Percentiles rank a stretch among this genome's conserved stretches.
phyloP scores from a whole-genome alignment of 2,797 vertebrate species.

The Cetoscarus ocellatus region DNA sequence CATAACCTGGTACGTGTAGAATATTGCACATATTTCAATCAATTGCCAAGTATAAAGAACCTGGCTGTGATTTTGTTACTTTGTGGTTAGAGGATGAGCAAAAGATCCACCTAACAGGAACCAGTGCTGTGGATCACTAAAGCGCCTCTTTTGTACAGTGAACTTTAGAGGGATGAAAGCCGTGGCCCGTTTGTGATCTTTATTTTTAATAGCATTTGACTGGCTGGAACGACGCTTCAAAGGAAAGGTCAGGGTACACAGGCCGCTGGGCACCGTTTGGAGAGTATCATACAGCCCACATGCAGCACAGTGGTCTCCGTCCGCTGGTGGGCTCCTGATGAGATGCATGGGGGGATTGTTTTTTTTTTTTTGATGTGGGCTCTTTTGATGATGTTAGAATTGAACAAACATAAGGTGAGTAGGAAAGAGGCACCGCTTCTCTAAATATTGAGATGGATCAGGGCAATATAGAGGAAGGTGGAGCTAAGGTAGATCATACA shows the following conservation, averaged over 20 bases:
- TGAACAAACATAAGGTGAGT: constrained; percentile 41
- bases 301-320: constrained; percentile 48
- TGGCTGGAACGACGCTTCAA: constrained; percentile 76
- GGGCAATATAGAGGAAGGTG: neutral
- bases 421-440: constrained; percentile 15
- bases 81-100: constrained; percentile 27
- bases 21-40: neutral
- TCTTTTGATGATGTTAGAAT: constrained; percentile 71
- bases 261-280: constrained; percentile 55
- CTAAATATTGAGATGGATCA: constrained; percentile 2
- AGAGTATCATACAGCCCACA: constrained; percentile 65
- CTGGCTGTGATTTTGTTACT: constrained; percentile 8
- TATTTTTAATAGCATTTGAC: constrained; percentile 84
- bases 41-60: neutral
- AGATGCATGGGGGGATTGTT: constrained; percentile 49
- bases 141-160: constrained; percentile 69
- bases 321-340: constrained; percentile 50
- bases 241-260: constrained; percentile 84
- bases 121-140: constrained; percentile 37
- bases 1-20: neutral
- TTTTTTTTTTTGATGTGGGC: constrained; percentile 57
- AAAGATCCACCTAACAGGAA: constrained; percentile 40
- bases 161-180: constrained; percentile 86
- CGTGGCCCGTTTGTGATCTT: constrained; percentile 80
- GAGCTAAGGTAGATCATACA: constrained; percentile 10